A percentile compares a stretch with the other conserved stretches of the same genome.
Conservation (phyloP, 2,113 vertebrate genomes). For the Vulpes ferrilata region DNA sequence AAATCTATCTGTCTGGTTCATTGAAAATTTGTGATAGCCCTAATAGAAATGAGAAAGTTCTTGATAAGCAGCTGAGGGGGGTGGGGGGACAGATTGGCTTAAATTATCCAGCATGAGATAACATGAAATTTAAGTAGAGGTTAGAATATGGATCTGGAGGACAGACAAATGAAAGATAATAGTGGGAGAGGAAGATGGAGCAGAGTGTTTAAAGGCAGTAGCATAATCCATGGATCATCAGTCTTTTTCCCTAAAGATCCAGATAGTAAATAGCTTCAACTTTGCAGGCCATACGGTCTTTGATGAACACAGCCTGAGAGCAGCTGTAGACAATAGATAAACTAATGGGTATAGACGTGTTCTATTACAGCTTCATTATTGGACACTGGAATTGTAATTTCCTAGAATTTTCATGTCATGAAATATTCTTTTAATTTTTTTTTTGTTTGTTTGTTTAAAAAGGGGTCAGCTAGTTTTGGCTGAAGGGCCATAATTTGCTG, state of each 20-base stretch:
- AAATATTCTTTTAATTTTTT: neutral
- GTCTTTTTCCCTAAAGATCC: neutral
- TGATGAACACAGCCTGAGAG: neutral
- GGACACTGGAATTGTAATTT: neutral
- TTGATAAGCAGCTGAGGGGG: neutral
- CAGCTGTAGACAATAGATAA: rapidly evolving
- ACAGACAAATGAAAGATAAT: neutral
- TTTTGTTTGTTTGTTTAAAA: neutral
- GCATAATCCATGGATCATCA: neutral
- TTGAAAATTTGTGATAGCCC: neutral
- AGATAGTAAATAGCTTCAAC: neutral
- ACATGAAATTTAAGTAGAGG: neutral
- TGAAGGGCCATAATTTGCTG: neutral
- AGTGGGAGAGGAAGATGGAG: neutral
- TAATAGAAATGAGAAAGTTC: neutral
- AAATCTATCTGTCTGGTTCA: neutral
- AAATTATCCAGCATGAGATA: neutral
- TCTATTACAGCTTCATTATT: neutral
- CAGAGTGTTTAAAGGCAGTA: neutral
- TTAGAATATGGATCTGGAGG: neutral
- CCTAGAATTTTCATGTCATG: neutral
- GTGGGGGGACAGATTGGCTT: neutral
- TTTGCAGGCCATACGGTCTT: rapidly evolving
- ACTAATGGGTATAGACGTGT: rapidly evolving
- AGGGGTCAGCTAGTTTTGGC: neutral